Evolutionary conservation across 2,888 invertebrate genomes (phyloP).

Genomic region (Esperia sulphurella): DNA sequence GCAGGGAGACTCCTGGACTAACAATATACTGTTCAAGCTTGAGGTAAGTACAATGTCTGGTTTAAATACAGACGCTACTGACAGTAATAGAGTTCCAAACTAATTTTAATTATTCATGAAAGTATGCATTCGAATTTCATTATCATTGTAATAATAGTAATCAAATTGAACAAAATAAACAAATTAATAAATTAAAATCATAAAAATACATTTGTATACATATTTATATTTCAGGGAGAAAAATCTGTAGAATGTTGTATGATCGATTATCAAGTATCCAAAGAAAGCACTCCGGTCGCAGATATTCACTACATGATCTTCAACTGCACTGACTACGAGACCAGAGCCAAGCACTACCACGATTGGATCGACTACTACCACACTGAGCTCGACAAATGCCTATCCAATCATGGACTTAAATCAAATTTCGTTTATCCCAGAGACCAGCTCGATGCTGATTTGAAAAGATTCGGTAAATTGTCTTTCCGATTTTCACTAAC

Average conservation of each 20-base stretch:
- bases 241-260: slow-evolving; percentile 11
- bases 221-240: background rate
- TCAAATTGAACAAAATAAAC: too few species aligned
- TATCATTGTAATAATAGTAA: too few species aligned
- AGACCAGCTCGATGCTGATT: slow-evolving; percentile 9
- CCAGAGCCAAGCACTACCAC: slow-evolving; percentile 24
- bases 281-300: slow-evolving; percentile 12
- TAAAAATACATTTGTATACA: background rate
- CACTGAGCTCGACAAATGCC: slow-evolving; percentile 11
- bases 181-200: too few species aligned
- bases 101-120: too few species aligned
- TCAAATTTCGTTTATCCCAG: slow-evolving; percentile 2
- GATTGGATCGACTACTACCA: slow-evolving; percentile 36
- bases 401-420: slow-evolving; percentile 4
- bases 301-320: slow-evolving; percentile 38
- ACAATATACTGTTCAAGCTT: slow-evolving; percentile 23
- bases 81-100: too few species aligned
- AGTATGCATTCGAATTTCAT: too few species aligned
- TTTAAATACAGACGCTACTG: too few species aligned
- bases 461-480: slow-evolving; percentile 12
- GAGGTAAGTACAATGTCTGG: slow-evolving; percentile 14
- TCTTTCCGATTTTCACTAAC: slow-evolving; percentile 1
- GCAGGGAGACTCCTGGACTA: slow-evolving; percentile 20
- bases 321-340: slow-evolving; percentile 35
- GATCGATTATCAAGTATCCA: slow-evolving; percentile 16